Evolutionary conservation across 2,113 vertebrate species (phyloP).

Genomic region (Melanotaenia duboulayi): DNA sequence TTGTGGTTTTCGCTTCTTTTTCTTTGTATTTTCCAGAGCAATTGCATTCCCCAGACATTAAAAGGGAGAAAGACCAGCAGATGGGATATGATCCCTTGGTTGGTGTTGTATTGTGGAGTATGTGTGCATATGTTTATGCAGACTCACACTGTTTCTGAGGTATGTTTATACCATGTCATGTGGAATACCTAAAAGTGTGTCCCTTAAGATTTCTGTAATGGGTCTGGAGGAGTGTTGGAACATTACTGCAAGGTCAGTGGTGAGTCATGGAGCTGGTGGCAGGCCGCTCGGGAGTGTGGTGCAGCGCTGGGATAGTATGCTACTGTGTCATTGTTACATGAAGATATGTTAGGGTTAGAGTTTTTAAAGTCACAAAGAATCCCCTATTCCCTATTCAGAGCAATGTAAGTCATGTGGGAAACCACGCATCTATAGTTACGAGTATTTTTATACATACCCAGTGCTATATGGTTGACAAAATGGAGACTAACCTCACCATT

Average conservation of each 20-base stretch:
- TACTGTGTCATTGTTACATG: conserved; percentile 68
- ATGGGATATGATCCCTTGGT: conserved; percentile 43
- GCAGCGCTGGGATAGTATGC: conserved; percentile 48
- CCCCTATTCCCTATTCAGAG: conserved; percentile 18
- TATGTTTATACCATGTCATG: conserved; percentile 50
- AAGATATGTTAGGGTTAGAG: conserved; percentile 60
- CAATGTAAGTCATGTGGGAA: conserved; percentile 42
- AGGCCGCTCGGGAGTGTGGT: conserved; percentile 41
- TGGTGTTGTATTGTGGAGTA: conserved; percentile 14
- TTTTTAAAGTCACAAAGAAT: conserved; percentile 54
- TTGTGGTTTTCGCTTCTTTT: conserved; percentile 56
- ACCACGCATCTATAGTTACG: conserved; percentile 46
- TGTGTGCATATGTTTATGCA: neutral
- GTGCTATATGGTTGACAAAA: conserved; percentile 47
- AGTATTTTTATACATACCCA: conserved; percentile 55
- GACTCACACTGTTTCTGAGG: conserved; percentile 33
- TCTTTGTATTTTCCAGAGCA: conserved; percentile 20
- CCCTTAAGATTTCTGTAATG: conserved; percentile 59
- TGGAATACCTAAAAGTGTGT: conserved; percentile 20
- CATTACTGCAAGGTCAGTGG: conserved; percentile 67
- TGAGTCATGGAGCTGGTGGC: conserved; percentile 63
- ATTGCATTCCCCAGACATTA: conserved; percentile 57
- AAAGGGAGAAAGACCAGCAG: conserved; percentile 36
- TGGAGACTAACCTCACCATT: conserved; percentile 39
- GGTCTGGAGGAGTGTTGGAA: conserved; percentile 47